Base-by-base conservation (phyloP, 2,797 vertebrate species). In the Sebastes trivittatus region DNA sequence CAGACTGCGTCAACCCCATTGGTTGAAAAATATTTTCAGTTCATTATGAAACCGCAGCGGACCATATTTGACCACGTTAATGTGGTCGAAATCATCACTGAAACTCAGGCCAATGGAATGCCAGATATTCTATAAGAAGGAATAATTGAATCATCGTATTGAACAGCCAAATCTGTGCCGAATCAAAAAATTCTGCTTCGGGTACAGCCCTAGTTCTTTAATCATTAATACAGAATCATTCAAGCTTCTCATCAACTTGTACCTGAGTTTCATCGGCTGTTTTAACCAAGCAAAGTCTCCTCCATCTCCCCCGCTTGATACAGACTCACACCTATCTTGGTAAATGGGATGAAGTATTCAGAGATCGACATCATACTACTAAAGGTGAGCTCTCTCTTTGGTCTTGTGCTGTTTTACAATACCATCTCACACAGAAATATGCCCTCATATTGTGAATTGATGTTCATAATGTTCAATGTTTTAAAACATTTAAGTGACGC, bases 291-390 rank as follows among this genome's bases (percentile, higher is more conserved):
- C 8, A 16, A 13, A n/a, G 5, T 29, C 13, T 36, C 59, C 3
- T 42, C 11, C 27, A 69, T 49, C 4, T 36, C 11, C 60, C 11
- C 30, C 22, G 7, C 36, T 8, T 34, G 7, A 56, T 73, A 8
- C 49, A 98, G 97, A 88, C 93, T 98, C 64, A 98, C 95, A 76
- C 98, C 98, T 4, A 98, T 98, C 88, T 93, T 98, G 89, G 98
- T 99, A 34, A 98, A 97, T 1, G 98, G 98, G 11, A 99, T 99
- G 98, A 98, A 98, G 78, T 99, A 99, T 91, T 98, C 98, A 0
- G 98, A 99, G 94, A 98, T 99, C 0, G 98, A 99, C 93, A 99
- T 98, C 88, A 99, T 99, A 87, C 87, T 99, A 72, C 93, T 99
- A 42, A 99, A 99, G 97, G 98, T 98, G 58, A 78, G 91, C 38